Evolutionary conservation across 1,140 invertebrate genomes (phyloP).

Genomic region (Mercenaria mercenaria): DNA sequence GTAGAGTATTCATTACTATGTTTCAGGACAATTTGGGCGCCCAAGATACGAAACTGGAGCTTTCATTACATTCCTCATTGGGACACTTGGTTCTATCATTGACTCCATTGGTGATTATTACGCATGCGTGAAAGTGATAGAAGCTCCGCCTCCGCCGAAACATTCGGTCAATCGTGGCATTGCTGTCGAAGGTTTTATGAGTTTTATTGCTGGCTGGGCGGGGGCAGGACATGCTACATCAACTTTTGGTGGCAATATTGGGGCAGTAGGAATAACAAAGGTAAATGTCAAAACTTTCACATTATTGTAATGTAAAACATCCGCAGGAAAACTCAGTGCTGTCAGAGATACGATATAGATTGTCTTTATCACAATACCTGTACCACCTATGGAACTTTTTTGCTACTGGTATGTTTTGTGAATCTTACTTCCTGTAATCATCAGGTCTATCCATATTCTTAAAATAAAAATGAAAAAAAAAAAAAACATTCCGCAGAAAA

Average conservation of each 20-base stretch:
- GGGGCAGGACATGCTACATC: slow-evolving; percentile 93
- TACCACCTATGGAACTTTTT: too few relatives aligned
- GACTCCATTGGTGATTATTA: slow-evolving; percentile 85
- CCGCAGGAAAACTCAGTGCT: too few relatives aligned
- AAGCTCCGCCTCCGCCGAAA: slow-evolving; percentile 75
- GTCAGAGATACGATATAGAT: too few relatives aligned
- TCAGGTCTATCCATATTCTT: too few relatives aligned
- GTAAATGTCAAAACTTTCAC: not conserved
- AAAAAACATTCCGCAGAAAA: too few relatives aligned
- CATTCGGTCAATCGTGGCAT: slow-evolving; percentile 87
- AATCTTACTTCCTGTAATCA: too few relatives aligned
- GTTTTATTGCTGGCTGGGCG: slow-evolving; percentile 92
- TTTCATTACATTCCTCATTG: slow-evolving; percentile 77
- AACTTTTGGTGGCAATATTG: slow-evolving; percentile 88
- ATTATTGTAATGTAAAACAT: too few relatives aligned
- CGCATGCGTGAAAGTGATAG: slow-evolving; percentile 71
- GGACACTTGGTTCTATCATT: slow-evolving; percentile 77
- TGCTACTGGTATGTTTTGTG: too few relatives aligned
- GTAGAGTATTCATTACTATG: too few relatives aligned
- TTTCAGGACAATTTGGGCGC: slow-evolving; percentile 79
- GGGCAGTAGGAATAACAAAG: slow-evolving; percentile 73
- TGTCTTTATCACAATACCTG: too few relatives aligned
- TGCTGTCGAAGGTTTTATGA: slow-evolving; percentile 93
- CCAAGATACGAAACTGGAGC: slow-evolving; percentile 72
- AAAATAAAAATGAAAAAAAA: too few relatives aligned